A percentile compares a stretch with the other conserved stretches of the same genome.
phyloP scores from a whole-genome alignment of 2,797 vertebrate genomes.

The Cossypha niveicapilla region DNA sequence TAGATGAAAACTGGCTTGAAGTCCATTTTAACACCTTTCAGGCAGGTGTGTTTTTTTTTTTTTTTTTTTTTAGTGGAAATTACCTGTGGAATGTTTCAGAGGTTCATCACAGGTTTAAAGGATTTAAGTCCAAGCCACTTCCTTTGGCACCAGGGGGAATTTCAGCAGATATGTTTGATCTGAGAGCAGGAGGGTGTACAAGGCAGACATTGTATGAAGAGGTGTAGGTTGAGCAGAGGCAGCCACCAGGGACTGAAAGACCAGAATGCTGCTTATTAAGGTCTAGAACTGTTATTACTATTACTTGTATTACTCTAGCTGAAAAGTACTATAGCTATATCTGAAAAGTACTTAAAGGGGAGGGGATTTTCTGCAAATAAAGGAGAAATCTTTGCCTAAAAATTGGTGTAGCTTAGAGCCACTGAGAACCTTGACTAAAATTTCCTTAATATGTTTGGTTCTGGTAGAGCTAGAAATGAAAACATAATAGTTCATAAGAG shows the following conservation, averaged over 20 bases:
- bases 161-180: not conserved
- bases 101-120: not conserved
- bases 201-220: not conserved
- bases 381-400: not conserved
- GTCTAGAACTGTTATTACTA: not conserved
- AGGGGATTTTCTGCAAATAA: not conserved
- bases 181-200: not conserved
- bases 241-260: not conserved
- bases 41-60: not conserved
- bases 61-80: not conserved
- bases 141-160: not conserved
- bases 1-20: not conserved
- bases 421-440: not conserved
- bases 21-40: not conserved
- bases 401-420: not conserved
- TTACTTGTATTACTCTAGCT: not conserved
- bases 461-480: not conserved
- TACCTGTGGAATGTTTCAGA: not conserved
- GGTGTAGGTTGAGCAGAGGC: not conserved
- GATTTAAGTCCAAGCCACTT: not conserved
- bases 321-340: not conserved
- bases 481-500: not conserved
- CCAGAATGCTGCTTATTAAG: not conserved
- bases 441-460: not conserved
- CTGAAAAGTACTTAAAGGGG: not conserved